A percentile compares a stretch with the other conserved stretches of the same genome.
Evolutionary conservation across 2,888 invertebrate genomes (phyloP).

Genomic region (Agrochola lota): DNA sequence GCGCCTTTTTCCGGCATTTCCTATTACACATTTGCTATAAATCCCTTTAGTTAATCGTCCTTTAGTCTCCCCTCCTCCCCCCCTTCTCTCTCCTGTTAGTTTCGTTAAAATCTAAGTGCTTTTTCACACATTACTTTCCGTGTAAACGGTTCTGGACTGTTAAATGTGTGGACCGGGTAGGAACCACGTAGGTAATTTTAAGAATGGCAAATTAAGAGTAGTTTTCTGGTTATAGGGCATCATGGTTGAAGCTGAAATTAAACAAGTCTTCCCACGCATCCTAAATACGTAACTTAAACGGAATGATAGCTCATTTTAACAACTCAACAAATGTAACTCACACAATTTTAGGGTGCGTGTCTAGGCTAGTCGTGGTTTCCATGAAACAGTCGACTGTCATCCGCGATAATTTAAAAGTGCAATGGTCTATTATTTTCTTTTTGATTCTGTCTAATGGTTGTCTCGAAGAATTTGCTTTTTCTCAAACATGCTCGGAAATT

Average conservation of each 20-base stretch:
- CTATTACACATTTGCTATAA: constrained; percentile 13
- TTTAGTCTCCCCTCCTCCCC: not conserved
- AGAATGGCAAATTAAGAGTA: not conserved
- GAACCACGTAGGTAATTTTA: not conserved
- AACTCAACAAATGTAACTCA: no score
- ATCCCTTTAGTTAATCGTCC: constrained; percentile 15
- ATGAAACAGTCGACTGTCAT: not conserved
- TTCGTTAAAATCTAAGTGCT: constrained; percentile 41
- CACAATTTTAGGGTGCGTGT: not conserved
- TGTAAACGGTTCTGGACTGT: constrained; percentile 1
- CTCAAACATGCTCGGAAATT: no score
- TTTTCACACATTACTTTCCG: constrained; percentile 30
- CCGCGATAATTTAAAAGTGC: not conserved
- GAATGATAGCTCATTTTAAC: not conserved
- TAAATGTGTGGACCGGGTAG: not conserved
- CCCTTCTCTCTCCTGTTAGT: constrained; percentile 1
- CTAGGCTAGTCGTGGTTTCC: not conserved
- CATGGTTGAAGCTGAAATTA: not conserved
- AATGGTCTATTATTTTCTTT: no score
- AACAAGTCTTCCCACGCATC: not conserved
- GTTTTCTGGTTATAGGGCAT: not conserved
- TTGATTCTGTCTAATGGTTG: no score
- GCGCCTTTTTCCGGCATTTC: not conserved
- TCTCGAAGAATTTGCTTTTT: no score
- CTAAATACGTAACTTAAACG: not conserved